phyloP scores from a whole-genome alignment of 35 echinoderm and acorn worm species.

The Heliocidaris tuberculata region DNA sequence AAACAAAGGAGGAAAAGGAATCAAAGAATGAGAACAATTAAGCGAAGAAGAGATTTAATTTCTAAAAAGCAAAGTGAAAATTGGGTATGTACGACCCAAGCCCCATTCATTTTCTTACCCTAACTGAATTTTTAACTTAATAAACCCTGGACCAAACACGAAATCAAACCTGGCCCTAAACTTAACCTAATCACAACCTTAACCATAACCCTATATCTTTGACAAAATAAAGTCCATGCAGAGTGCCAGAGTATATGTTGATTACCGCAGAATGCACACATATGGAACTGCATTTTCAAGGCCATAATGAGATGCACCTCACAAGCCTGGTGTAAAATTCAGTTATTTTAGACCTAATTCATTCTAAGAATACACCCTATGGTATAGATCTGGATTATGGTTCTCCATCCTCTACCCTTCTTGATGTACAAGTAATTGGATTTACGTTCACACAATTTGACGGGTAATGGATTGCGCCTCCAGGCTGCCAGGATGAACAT shows the following conservation, averaged over 20 bases:
- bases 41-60: neutral
- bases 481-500: neutral
- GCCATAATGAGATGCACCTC: neutral
- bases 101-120: too few relatives aligned
- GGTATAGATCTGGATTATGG: neutral
- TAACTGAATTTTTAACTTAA: too few relatives aligned
- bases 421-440: neutral
- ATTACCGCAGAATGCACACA: neutral
- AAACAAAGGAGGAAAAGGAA: too few relatives aligned
- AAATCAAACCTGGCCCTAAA: too few relatives aligned
- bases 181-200: too few relatives aligned
- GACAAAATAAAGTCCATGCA: too few relatives aligned
- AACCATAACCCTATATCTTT: too few relatives aligned
- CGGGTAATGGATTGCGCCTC: neutral
- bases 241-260: too few relatives aligned
- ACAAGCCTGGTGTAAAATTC: neutral
- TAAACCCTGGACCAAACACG: too few relatives aligned
- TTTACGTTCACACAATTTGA: neutral
- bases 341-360: neutral
- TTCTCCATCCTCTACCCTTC: neutral
- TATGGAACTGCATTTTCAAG: neutral
- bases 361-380: neutral
- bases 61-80: too few relatives aligned
- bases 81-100: too few relatives aligned
- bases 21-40: neutral